phyloP scores from a whole-genome alignment of 2,113 vertebrate genomes.

The Oceanites oceanicus region DNA sequence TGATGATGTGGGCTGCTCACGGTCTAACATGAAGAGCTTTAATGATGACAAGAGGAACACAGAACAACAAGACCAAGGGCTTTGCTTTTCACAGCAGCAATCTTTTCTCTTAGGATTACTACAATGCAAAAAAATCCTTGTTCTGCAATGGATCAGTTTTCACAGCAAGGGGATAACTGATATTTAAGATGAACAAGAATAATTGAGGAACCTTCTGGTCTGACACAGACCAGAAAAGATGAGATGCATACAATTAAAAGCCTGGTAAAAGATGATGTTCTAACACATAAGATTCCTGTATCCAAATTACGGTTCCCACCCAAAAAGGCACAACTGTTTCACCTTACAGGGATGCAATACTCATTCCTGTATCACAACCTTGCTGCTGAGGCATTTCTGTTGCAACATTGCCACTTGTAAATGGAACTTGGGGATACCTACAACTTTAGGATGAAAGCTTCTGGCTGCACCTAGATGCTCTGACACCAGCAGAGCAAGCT shows the following conservation, averaged over 20 bases:
- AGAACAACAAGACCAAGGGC: background rate
- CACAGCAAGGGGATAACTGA: background rate
- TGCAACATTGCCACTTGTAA: background rate
- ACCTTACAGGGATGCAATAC: background rate
- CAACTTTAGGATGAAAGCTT: background rate
- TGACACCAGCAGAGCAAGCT: background rate
- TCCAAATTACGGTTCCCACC: background rate
- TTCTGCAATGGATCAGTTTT: background rate
- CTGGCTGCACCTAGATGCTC: background rate
- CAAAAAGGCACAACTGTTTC: background rate
- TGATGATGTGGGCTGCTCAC: background rate
- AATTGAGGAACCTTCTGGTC: background rate
- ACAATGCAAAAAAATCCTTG: background rate
- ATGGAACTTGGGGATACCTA: background rate
- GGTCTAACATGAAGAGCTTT: background rate
- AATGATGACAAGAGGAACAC: background rate
- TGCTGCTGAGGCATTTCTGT: background rate
- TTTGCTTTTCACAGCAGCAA: constrained; percentile 12
- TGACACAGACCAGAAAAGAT: background rate
- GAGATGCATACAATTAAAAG: background rate
- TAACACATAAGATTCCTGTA: background rate
- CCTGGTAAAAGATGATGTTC: background rate
- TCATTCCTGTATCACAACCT: background rate
- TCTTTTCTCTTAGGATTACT: background rate
- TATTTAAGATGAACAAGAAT: background rate